Evolutionary conservation across 2,888 invertebrate genomes (phyloP), one percentile per base, ranked within the genome.

Genomic region (Papilio protenor): DNA sequence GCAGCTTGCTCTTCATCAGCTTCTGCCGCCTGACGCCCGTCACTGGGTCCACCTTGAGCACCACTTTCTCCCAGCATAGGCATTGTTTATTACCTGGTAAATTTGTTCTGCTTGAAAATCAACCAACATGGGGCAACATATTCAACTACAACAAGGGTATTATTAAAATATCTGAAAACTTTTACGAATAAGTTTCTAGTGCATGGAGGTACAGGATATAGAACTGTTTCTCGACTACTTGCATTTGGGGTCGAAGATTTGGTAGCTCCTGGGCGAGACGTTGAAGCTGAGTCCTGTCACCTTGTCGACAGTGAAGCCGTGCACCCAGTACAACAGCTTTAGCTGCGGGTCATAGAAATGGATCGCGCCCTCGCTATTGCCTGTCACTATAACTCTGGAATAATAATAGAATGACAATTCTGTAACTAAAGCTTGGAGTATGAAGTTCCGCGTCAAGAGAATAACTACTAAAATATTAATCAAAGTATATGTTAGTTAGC

Each of bases 331-430:
- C 72, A 96, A 82, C 75, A 96, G 88, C 84, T 92, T 95, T 82
- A 96, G 85, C 81, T 95, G 92, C 66, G 90, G 88, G 81, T 96
- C 96, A 84, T 96, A 96, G 86, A 96, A 96, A 81, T 91, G 92
- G 70, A 96, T 92, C 70, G 95, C 91, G 0, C 96, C 96, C 0
- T 77, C 81, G 18, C 86, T 87, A 84, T 95, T 96, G 16, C 96
- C 96, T 0, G 95, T 95, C 47, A 95, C 94, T 71, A 96, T 88
- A n/a, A 93, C 85, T 14, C 96, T 96, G 84, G 10, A 77, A 82
- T 45, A 64, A 52, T 57, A 57, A 21, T 57, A 10, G 21, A 10
- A 11, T 18, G 21, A 8, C 4, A 64, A 33, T 64, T 33, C 64
- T 18, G 18, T 8, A 64, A 33, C 33, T 33, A 4, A 8, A 33